Evolutionary conservation across 2,797 vertebrate species (phyloP).

Genomic region (Vultur gryphus): DNA sequence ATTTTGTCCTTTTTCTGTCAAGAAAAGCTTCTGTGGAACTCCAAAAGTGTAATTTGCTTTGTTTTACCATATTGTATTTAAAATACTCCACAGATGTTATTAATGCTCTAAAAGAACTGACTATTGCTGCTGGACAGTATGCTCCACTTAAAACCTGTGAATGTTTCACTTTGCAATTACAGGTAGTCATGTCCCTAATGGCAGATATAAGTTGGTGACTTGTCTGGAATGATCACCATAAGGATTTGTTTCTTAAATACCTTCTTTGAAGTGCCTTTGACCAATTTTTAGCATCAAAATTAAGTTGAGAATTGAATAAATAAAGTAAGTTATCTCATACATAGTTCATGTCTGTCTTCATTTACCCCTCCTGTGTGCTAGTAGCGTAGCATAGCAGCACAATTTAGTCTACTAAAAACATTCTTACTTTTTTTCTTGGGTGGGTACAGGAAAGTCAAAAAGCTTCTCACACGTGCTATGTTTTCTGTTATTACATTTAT

Average conservation of each 20-base stretch:
- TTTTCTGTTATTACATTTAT: background rate
- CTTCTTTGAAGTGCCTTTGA: conserved; percentile 78
- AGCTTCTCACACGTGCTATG: background rate
- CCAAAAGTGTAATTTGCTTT: conserved; percentile 7
- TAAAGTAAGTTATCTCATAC: conserved; percentile 71
- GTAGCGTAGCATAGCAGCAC: background rate
- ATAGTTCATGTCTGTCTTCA: conserved; percentile 48
- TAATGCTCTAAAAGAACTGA: conserved; percentile 42
- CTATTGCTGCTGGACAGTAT: conserved; percentile 75
- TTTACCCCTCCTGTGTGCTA: background rate
- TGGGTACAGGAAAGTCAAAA: background rate
- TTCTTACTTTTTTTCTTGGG: background rate
- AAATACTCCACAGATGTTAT: conserved; percentile 37
- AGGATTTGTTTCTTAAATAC: conserved; percentile 68
- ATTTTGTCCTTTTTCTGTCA: background rate
- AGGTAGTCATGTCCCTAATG: conserved; percentile 51
- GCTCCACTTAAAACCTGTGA: conserved; percentile 58
- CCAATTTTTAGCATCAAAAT: conserved; percentile 72
- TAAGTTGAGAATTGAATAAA: conserved; percentile 66
- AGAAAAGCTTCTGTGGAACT: conserved; percentile 22
- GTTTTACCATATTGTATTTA: conserved; percentile 44
- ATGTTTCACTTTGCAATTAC: conserved; percentile 52
- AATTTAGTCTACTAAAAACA: background rate
- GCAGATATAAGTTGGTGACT: conserved; percentile 51
- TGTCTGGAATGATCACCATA: conserved; percentile 67